phyloP scores from a whole-genome alignment of 1,140 invertebrate species.

The Drosophila sproati region DNA sequence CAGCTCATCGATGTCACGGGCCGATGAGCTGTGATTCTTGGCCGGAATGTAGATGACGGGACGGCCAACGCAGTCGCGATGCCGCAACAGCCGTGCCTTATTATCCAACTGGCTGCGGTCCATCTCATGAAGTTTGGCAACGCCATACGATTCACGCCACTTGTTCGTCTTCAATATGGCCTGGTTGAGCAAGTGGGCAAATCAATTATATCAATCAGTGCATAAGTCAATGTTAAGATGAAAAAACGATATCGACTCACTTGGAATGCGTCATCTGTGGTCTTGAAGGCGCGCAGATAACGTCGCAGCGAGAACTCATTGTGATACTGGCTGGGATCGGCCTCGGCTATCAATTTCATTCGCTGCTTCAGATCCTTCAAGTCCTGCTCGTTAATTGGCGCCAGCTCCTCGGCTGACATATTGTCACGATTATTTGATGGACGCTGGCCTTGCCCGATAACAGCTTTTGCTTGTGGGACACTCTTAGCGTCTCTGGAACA shows the following conservation, averaged over 20 bases:
- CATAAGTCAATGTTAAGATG: slow-evolving; percentile 36
- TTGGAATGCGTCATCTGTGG: slow-evolving; percentile 89
- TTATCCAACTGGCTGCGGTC: slow-evolving; percentile 87
- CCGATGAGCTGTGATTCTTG: slow-evolving; percentile 90
- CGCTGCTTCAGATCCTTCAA: slow-evolving; percentile 88
- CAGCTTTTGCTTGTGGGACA: background rate
- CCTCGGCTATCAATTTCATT: slow-evolving; percentile 89
- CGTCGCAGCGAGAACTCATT: slow-evolving; percentile 89
- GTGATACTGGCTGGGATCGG: slow-evolving; percentile 89
- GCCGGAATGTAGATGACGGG: slow-evolving; percentile 91
- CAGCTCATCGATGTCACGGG: slow-evolving; percentile 90
- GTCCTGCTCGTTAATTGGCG: slow-evolving; percentile 87
- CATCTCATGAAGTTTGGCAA: slow-evolving; percentile 86
- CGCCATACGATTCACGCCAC: slow-evolving; percentile 90
- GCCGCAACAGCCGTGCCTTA: slow-evolving; percentile 88
- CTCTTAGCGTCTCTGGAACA: too few species aligned
- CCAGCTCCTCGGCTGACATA: slow-evolving; percentile 85
- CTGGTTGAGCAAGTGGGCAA: slow-evolving; percentile 74
- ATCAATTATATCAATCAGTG: slow-evolving; percentile 11
- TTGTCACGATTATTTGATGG: slow-evolving; percentile 43
- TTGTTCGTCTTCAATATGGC: slow-evolving; percentile 91
- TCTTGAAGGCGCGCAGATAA: slow-evolving; percentile 90
- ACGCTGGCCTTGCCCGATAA: background rate
- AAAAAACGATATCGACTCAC: slow-evolving; percentile 82
- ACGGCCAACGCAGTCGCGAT: slow-evolving; percentile 89